A percentile compares a stretch with the other conserved stretches of the same genome.
Evolutionary conservation across 2,888 invertebrate species (phyloP).

Genomic region (Acrobasis consociella): DNA sequence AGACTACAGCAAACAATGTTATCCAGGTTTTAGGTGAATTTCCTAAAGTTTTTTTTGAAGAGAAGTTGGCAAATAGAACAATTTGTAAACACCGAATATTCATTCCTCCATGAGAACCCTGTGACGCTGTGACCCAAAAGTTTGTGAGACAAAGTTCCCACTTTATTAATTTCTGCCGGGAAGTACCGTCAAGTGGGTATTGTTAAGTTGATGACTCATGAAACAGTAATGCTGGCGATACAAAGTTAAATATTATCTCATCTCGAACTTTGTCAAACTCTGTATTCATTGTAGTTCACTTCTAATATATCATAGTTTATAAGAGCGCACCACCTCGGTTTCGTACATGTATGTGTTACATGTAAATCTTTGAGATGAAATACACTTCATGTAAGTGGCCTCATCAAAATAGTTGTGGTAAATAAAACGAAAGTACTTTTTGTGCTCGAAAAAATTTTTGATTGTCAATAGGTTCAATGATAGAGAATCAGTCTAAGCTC

Average conservation of each 20-base stretch:
- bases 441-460: no score
- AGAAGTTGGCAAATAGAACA: neutral
- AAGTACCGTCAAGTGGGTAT: constrained; percentile 25
- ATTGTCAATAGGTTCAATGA: no score
- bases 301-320: neutral
- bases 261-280: constrained; percentile 14
- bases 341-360: no score
- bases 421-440: no score
- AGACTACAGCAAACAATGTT: no score
- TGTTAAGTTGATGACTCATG: constrained; percentile 14
- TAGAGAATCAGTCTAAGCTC: no score
- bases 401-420: no score
- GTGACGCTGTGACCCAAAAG: constrained; percentile 20
- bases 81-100: constrained; percentile 11
- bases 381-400: no score
- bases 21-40: no score
- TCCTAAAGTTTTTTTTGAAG: neutral
- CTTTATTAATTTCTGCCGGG: constrained; percentile 30
- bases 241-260: constrained; percentile 16
- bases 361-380: no score
- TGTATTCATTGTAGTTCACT: neutral
- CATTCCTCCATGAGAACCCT: constrained; percentile 18
- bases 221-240: constrained; percentile 11
- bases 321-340: no score
- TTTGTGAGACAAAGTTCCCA: constrained; percentile 27